Base-by-base conservation (phyloP, 2,797 vertebrate genomes). In the Leucoraja ocellata region DNA sequence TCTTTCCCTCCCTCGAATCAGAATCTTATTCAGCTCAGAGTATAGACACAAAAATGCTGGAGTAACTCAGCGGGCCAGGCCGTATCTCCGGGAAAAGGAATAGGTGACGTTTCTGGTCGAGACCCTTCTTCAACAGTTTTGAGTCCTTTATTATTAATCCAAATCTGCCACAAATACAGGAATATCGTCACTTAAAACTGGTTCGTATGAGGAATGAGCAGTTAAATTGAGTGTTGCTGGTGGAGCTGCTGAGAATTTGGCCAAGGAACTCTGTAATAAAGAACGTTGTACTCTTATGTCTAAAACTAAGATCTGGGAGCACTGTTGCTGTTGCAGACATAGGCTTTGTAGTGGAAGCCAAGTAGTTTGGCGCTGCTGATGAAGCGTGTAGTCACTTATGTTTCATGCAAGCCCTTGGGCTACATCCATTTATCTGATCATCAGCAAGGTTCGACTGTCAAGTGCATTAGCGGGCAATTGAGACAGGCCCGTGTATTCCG, bases 351-450 rank as follows among this genome's bases (percentile, higher is more conserved):
- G 90, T 76, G 11, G n/a, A 92, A 74, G 90, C 68, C 90, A 92
- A 92, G 28, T n/a, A 76, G 73, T 92, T 92, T 92, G 90, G 71
- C 71, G 25, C 71, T 92, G 46, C 90, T 74, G 90, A 58, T 92
- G 39, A 92, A 76, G 90, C 71, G 2, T 74, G 36, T 76, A 92
- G 65, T 74, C 90, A 92, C 90, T 92, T 63, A 92, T 76, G 65
- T 91, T 91, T 46, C 90, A 39, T 4, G 36, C 23, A 54, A 28
- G 23, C 71, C 46, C 68, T 76, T 16, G 39, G 90, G 39, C 71
- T 92, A 76, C 90, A 92, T n/a, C 39, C 90, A 25, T 71, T 58
- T 74, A 74, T 92, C 71, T 54, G 10, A 73, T 74, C 71, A 92
- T 92, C 90, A 92, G 71, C 71, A 13, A 73, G 25, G 39, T 54